Percentiles rank a stretch among this genome's conserved stretches.
Evolutionary conservation across 2,888 invertebrate genomes (phyloP).

Genomic region (Argyresthia goedartella): DNA sequence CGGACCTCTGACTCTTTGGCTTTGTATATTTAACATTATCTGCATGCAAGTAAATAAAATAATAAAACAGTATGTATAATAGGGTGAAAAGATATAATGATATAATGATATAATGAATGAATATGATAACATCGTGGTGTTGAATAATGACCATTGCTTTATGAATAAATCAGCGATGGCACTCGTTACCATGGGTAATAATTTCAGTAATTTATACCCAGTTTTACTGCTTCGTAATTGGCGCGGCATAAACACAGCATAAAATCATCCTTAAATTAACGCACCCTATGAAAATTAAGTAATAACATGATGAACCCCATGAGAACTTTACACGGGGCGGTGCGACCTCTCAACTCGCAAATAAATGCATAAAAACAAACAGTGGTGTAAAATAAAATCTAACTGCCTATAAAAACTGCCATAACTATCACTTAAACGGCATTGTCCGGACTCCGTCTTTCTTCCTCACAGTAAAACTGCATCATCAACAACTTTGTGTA

Average conservation of each 20-base stretch:
- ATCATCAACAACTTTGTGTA: slow-evolving; percentile 35
- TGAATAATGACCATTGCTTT: too few relatives aligned
- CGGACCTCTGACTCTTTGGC: too few relatives aligned
- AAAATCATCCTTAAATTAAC: slow-evolving; percentile 9
- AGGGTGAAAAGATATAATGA: too few relatives aligned
- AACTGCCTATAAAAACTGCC: slow-evolving; percentile 70
- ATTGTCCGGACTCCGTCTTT: slow-evolving; percentile 47
- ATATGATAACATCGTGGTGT: not conserved
- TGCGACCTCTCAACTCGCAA: slow-evolving; percentile 54
- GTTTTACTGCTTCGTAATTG: not conserved
- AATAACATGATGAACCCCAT: not conserved
- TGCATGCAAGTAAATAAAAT: too few relatives aligned
- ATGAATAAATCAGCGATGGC: too few relatives aligned
- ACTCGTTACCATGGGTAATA: not conserved
- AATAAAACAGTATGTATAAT: too few relatives aligned
- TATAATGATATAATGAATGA: not conserved
- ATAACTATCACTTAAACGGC: slow-evolving; percentile 70
- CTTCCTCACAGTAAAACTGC: slow-evolving; percentile 30
- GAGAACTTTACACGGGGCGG: slow-evolving; percentile 27
- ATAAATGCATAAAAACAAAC: slow-evolving; percentile 67
- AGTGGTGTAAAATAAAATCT: slow-evolving; percentile 70
- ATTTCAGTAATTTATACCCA: not conserved
- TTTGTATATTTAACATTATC: too few relatives aligned
- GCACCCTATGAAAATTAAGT: slow-evolving; percentile 1
- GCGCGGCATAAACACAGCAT: not conserved